A percentile compares a stretch with the other conserved stretches of the same genome.
phyloP scores from a whole-genome alignment of 1,140 invertebrate genomes.

The Platyura marginata region DNA sequence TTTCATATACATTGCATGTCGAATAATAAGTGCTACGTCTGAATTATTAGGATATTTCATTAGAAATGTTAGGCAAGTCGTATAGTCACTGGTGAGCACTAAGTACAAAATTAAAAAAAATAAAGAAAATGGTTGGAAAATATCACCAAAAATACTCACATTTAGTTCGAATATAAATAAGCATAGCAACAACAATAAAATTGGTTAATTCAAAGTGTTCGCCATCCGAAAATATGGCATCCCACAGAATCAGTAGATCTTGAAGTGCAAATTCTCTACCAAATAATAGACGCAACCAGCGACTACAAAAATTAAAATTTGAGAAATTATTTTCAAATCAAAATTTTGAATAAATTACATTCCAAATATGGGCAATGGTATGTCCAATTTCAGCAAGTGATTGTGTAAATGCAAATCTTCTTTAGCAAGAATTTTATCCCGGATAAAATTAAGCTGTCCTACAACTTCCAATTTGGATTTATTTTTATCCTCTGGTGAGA shows the following conservation, averaged over 20 bases:
- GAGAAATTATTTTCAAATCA: neutral
- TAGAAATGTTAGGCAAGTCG: slow-evolving; percentile 36
- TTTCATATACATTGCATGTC: slow-evolving; percentile 39
- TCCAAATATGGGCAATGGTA: slow-evolving; percentile 61
- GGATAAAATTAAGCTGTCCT: slow-evolving; percentile 45
- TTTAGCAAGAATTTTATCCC: slow-evolving; percentile 43
- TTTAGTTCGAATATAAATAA: slow-evolving; percentile 45
- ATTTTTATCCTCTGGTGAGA: neutral
- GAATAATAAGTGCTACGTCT: slow-evolving; percentile 41
- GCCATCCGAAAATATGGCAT: slow-evolving; percentile 60
- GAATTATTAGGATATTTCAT: slow-evolving; percentile 46
- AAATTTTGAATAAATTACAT: too few relatives aligned
- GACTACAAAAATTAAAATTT: slow-evolving; percentile 29
- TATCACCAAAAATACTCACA: slow-evolving; percentile 34
- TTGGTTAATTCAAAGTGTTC: slow-evolving; percentile 49
- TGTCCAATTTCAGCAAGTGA: slow-evolving; percentile 48
- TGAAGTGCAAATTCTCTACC: slow-evolving; percentile 59
- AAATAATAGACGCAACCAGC: slow-evolving; percentile 63
- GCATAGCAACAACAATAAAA: slow-evolving; percentile 57
- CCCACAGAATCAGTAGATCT: slow-evolving; percentile 58
- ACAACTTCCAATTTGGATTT: slow-evolving; percentile 37
- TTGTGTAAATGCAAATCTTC: slow-evolving; percentile 42
- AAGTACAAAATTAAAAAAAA: slow-evolving; percentile 25
- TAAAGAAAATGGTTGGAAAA: neutral
- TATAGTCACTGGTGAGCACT: slow-evolving; percentile 45